A percentile compares a stretch with the other conserved stretches of the same genome.
These are phyloP conservation scores for Chydorus sphaericus DNA, from an alignment of 2,888 invertebrate genomes.

Conservation along the genomic window DNA sequence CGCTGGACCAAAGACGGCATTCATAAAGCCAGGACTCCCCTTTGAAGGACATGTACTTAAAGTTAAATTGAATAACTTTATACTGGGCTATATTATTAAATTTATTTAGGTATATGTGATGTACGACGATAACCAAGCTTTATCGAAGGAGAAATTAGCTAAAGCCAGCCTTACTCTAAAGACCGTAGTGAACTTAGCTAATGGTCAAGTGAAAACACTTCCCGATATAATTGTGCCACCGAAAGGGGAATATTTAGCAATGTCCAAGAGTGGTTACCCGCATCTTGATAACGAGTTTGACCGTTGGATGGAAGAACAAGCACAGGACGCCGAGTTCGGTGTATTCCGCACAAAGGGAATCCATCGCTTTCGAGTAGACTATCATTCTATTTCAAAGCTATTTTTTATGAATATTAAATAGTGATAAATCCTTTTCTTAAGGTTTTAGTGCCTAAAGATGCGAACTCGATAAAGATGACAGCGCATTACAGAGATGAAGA, in stretches of 20 bases:
- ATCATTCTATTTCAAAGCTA: not conserved
- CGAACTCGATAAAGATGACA: conserved; percentile 16
- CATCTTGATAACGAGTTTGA: not conserved
- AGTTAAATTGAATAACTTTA: too few relatives aligned
- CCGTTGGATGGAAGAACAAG: conserved; percentile 5
- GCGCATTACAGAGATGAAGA: conserved; percentile 21
- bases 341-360: conserved; percentile 8
- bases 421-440: not conserved
- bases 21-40: conserved; percentile 38
- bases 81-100: too few relatives aligned
- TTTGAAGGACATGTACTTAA: conserved; percentile 36
- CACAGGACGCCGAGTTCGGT: conserved; percentile 5
- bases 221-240: conserved; percentile 9
- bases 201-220: conserved; percentile 1
- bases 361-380: conserved; percentile 2
- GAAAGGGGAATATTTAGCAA: conserved; percentile 1
- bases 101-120: conserved; percentile 28
- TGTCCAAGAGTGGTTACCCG: not conserved
- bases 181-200: not conserved
- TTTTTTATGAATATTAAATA: not conserved
- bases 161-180: conserved; percentile 19
- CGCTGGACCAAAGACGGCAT: conserved; percentile 33
- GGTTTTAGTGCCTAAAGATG: conserved; percentile 12
- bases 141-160: conserved; percentile 24
- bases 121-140: conserved; percentile 25